phyloP scores from a whole-genome alignment of 2,797 vertebrate genomes.

The Pseudochaenichthys georgianus region DNA sequence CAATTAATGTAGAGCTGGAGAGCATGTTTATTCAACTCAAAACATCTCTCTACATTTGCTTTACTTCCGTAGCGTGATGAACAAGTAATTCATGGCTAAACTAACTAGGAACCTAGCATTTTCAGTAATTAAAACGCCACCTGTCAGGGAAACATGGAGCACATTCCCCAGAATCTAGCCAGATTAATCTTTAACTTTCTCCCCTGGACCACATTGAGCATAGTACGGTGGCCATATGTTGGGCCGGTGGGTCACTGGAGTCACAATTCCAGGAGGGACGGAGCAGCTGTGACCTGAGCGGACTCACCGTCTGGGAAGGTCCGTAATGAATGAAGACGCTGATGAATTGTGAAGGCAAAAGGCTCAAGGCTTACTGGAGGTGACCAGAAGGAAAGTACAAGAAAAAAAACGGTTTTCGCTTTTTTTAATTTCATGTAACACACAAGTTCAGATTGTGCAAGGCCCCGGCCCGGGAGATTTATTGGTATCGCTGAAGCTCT shows the following conservation, averaged over 20 bases:
- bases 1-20: slow-evolving; percentile 32
- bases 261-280: slow-evolving; percentile 65
- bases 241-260: slow-evolving; percentile 59
- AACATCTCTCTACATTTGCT: slow-evolving; percentile 38
- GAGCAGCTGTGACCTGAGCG: slow-evolving; percentile 80
- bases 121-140: slow-evolving; percentile 81
- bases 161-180: slow-evolving; percentile 53
- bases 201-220: slow-evolving; percentile 55
- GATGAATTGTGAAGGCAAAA: slow-evolving; percentile 74
- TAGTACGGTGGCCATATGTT: slow-evolving; percentile 67
- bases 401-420: slow-evolving; percentile 17
- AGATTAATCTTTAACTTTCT: slow-evolving; percentile 75
- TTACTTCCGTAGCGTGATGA: slow-evolving; percentile 41
- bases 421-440: slow-evolving; percentile 28
- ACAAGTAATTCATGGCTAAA: slow-evolving; percentile 64
- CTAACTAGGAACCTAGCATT: slow-evolving; percentile 61
- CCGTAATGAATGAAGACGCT: slow-evolving; percentile 72
- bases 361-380: slow-evolving; percentile 60
- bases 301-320: slow-evolving; percentile 44
- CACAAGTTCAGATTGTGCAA: slow-evolving; percentile 8
- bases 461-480: slow-evolving; percentile 9
- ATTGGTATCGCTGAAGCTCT: background rate
- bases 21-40: slow-evolving; percentile 35
- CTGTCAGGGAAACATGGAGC: slow-evolving; percentile 67
- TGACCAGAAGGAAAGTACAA: slow-evolving; percentile 55